phyloP scores from a whole-genome alignment of 53 echinoderm and acorn worm species.

The Actinopyga echinites region DNA sequence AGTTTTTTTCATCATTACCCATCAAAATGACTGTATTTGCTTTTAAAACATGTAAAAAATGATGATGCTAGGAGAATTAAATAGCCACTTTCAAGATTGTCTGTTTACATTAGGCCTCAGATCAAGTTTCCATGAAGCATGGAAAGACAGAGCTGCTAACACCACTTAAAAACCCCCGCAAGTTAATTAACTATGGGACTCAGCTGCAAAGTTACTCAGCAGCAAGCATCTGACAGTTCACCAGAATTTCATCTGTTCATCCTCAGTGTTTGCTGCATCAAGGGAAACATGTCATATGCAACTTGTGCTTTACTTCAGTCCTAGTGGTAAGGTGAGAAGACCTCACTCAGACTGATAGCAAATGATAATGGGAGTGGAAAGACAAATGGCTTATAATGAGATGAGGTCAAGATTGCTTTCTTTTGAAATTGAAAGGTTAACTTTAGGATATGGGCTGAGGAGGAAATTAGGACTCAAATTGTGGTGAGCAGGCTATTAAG shows the following conservation, averaged over 20 bases:
- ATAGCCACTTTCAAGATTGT: slow-evolving; percentile 20
- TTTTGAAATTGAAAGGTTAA: too few species aligned
- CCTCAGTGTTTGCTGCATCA: not conserved
- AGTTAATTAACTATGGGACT: slow-evolving; percentile 19
- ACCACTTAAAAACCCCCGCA: slow-evolving; percentile 15
- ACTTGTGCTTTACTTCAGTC: not conserved
- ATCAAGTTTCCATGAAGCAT: slow-evolving; percentile 32
- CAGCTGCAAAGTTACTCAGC: slow-evolving; percentile 5
- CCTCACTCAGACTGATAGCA: not conserved
- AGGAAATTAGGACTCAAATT: too few species aligned
- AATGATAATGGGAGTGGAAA: not conserved
- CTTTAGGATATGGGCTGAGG: too few species aligned
- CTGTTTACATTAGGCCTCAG: slow-evolving; percentile 19
- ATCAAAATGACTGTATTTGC: not conserved
- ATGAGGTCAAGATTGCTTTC: not conserved
- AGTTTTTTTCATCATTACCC: too few species aligned
- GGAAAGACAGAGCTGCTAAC: not conserved
- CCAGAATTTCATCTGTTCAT: not conserved
- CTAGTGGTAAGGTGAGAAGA: not conserved
- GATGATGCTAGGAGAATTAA: not conserved
- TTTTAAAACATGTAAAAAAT: slow-evolving; percentile 4
- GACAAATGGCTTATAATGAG: not conserved
- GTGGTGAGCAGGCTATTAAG: too few species aligned
- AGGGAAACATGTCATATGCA: slow-evolving; percentile 8
- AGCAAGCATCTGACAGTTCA: not conserved